Evolutionary conservation across 2,797 vertebrate species (phyloP).

Genomic region (Tympanoctomys barrerae): DNA sequence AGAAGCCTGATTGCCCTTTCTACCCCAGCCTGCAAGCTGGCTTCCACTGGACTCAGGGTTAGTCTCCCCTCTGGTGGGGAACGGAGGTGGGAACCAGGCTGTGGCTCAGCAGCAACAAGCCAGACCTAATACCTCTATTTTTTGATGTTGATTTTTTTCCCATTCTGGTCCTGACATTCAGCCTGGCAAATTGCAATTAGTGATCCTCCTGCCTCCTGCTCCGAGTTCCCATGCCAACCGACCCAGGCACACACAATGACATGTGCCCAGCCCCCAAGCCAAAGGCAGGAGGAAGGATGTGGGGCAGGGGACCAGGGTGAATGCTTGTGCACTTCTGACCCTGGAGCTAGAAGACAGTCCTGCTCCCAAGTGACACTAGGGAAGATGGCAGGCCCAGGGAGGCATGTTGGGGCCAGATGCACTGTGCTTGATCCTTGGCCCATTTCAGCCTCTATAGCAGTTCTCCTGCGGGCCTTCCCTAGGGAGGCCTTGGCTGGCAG

Average conservation of each 20-base stretch:
- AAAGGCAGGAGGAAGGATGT: constrained; percentile 45
- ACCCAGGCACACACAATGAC: constrained; percentile 70
- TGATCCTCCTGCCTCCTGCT: constrained; percentile 77
- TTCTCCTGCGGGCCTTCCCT: background rate
- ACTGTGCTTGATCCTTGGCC: background rate
- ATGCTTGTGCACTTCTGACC: background rate
- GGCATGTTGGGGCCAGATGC: background rate
- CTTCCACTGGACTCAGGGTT: background rate
- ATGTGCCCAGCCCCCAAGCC: constrained; percentile 66
- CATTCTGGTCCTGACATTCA: constrained; percentile 82
- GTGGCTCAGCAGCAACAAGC: constrained; percentile 59
- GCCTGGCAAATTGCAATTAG: constrained; percentile 85
- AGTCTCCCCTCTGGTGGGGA: background rate
- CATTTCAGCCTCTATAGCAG: background rate
- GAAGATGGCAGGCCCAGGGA: background rate
- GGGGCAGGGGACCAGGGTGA: background rate
- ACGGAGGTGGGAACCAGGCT: constrained; percentile 56
- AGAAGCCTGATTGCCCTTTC: background rate
- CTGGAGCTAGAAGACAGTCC: background rate
- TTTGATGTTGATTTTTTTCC: constrained; percentile 79
- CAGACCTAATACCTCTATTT: constrained; percentile 73
- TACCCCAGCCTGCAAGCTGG: background rate
- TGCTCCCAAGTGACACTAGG: background rate
- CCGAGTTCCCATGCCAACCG: constrained; percentile 84
- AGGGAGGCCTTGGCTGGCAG: background rate